Conservation (phyloP, 2,888 invertebrate genomes). For the Drosophila nr. perissopoda region DNA sequence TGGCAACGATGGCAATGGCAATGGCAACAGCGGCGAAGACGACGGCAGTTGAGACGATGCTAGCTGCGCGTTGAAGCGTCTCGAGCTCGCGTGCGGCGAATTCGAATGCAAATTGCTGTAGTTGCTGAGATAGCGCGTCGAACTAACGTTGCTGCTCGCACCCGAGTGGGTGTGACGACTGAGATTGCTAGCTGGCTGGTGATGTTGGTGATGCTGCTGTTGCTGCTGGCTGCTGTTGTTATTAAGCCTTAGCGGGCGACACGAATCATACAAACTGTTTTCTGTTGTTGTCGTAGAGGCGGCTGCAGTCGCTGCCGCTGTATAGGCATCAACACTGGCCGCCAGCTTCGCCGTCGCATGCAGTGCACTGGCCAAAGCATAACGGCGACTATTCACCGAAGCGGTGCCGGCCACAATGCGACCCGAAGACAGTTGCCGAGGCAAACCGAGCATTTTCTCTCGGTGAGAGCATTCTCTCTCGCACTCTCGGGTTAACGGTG, state of each 20-base stretch:
- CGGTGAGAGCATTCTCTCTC: constrained; percentile 33
- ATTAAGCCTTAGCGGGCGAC: constrained; percentile 80
- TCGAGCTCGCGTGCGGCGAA: constrained; percentile 70
- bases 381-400: constrained; percentile 44
- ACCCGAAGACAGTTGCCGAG: constrained; percentile 14
- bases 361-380: constrained; percentile 69
- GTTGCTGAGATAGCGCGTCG: constrained; percentile 72
- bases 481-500: constrained; percentile 45
- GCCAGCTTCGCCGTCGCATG: constrained; percentile 74
- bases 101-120: constrained; percentile 65
- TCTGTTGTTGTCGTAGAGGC: constrained; percentile 38
- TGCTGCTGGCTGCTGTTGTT: constrained; percentile 8
- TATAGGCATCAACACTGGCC: constrained; percentile 76
- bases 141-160: constrained; percentile 59
- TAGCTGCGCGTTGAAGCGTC: constrained; percentile 72
- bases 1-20: constrained; percentile 26
- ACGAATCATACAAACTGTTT: constrained; percentile 83
- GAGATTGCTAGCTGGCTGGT: constrained; percentile 47
- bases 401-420: constrained; percentile 35
- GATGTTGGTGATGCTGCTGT: constrained; percentile 10
- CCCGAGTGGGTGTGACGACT: constrained; percentile 60
- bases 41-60: constrained; percentile 39
- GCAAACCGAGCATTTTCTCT: constrained; percentile 4
- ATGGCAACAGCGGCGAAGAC: constrained; percentile 42
- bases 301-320: constrained; percentile 71